phyloP scores from a whole-genome alignment of 2,797 vertebrate species.

The Orestias chungarensis region DNA sequence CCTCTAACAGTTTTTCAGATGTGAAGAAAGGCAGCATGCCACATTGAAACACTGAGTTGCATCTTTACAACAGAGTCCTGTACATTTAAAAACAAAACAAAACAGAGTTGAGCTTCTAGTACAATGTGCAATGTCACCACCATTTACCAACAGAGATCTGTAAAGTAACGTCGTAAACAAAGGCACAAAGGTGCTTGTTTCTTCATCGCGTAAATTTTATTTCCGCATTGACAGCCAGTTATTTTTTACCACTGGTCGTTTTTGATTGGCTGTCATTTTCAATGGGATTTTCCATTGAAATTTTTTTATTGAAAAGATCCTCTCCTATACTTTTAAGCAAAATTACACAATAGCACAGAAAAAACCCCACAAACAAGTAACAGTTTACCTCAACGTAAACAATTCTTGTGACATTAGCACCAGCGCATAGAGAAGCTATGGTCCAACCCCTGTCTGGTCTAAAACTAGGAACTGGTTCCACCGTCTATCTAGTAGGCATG shows the following conservation, averaged over 20 bases:
- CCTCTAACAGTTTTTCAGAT: slow-evolving; percentile 34
- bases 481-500: background rate
- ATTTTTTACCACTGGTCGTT: too few species aligned
- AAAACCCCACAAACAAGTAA: background rate
- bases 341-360: background rate
- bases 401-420: too few species aligned
- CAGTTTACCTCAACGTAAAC: background rate
- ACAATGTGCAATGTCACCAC: slow-evolving; percentile 45
- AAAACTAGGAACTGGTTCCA: slow-evolving; percentile 24
- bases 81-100: slow-evolving; percentile 32
- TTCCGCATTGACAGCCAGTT: too few species aligned
- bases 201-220: too few species aligned
- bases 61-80: slow-evolving; percentile 14
- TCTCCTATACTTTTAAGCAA: slow-evolving; percentile 7
- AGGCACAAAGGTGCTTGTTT: slow-evolving; percentile 67
- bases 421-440: slow-evolving; percentile 25
- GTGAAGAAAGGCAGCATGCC: slow-evolving; percentile 65
- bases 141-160: slow-evolving; percentile 30
- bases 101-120: slow-evolving; percentile 23
- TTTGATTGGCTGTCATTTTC: too few species aligned
- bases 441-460: slow-evolving; percentile 22
- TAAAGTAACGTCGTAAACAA: slow-evolving; percentile 47
- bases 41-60: slow-evolving; percentile 32
- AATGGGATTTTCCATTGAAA: too few species aligned
- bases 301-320: too few species aligned